phyloP scores from a whole-genome alignment of 2,888 invertebrate genomes.

The Agrotis segetum region DNA sequence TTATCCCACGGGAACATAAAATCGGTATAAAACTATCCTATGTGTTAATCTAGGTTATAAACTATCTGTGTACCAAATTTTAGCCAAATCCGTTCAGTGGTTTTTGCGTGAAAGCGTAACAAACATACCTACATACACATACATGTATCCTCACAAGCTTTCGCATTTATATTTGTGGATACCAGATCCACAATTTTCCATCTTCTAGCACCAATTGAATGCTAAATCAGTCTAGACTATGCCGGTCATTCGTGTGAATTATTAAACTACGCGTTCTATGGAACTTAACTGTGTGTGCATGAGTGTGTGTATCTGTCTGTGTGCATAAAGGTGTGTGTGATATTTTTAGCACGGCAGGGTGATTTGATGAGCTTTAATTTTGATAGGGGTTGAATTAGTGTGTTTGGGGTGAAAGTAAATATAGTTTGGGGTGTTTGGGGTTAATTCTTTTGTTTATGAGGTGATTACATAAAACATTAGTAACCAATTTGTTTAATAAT shows the following conservation, averaged over 20 bases:
- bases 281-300: conserved; percentile 3
- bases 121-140: too few relatives aligned
- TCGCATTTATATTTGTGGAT: too few relatives aligned
- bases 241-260: conserved; percentile 46
- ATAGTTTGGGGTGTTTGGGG: not conserved
- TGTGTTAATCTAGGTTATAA: too few relatives aligned
- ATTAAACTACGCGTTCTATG: conserved; percentile 49
- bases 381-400: not conserved
- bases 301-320: not conserved
- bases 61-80: too few relatives aligned
- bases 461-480: not conserved
- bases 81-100: too few relatives aligned
- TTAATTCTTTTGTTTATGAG: not conserved
- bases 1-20: too few relatives aligned
- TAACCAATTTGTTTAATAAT: not conserved
- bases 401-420: not conserved
- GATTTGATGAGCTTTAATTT: not conserved
- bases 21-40: too few relatives aligned
- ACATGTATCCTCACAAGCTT: too few relatives aligned
- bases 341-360: conserved; percentile 26
- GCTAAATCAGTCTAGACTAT: conserved; percentile 54
- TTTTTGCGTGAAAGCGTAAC: too few relatives aligned
- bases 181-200: conserved; percentile 27
- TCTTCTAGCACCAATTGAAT: conserved; percentile 24
- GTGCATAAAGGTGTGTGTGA: not conserved